These are phyloP conservation scores for Zenarchopterus dispar DNA, from an alignment of 2,797 vertebrate genomes.

Conservation along the genomic window DNA sequence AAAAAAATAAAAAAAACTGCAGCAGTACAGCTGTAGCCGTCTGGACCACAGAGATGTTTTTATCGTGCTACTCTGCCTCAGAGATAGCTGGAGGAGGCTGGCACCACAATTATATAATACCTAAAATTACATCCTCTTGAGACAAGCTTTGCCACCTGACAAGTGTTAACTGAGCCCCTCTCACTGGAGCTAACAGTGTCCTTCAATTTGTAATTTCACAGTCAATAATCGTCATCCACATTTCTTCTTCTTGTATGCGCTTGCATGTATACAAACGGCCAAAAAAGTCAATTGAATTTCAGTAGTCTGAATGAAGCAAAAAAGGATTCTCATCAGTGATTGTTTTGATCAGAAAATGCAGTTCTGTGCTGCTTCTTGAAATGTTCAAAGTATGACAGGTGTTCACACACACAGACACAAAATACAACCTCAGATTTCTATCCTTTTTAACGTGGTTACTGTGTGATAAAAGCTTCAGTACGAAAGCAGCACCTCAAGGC, in stretches of 20 bases:
- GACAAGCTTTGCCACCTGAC: conserved; percentile 37
- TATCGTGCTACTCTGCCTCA: conserved; percentile 33
- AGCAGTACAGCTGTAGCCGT: conserved; percentile 33
- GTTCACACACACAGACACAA: neutral
- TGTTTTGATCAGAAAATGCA: conserved; percentile 9
- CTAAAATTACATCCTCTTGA: conserved; percentile 43
- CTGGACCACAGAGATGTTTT: conserved; percentile 52
- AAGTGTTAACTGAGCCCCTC: conserved; percentile 22
- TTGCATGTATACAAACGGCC: too few relatives aligned
- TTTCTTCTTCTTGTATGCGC: too few relatives aligned
- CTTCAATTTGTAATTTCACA: conserved; percentile 36
- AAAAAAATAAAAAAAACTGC: too few relatives aligned
- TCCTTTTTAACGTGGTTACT: conserved; percentile 16
- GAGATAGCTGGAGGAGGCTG: conserved; percentile 43
- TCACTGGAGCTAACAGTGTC: conserved; percentile 19
- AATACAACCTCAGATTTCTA: neutral
- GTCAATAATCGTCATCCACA: conserved; percentile 21
- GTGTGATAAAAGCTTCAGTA: conserved; percentile 20
- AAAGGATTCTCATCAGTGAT: conserved; percentile 9
- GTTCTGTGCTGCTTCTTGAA: neutral
- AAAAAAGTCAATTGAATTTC: neutral
- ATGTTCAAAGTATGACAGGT: too few relatives aligned
- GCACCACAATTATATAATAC: conserved; percentile 43
- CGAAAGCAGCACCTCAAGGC: conserved; percentile 17
- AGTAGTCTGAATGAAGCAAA: neutral